These are phyloP conservation scores for Psococerastis gibbosa DNA, from an alignment of 2,888 invertebrate genomes.

Conservation along the genomic window DNA sequence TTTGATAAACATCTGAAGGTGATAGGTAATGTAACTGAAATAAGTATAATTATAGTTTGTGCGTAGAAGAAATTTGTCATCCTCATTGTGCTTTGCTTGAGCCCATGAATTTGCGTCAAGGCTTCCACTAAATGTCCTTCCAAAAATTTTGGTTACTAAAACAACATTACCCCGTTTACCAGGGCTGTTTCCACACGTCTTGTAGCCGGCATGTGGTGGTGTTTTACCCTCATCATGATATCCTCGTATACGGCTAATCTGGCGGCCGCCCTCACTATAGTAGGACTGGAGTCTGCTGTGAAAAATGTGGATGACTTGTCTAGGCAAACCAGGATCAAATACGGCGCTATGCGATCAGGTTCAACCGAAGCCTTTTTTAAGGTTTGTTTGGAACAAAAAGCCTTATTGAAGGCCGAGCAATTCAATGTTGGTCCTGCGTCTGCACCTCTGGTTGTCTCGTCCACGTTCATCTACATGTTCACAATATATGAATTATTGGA, in stretches of 20 bases:
- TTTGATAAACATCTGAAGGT: too few relatives aligned
- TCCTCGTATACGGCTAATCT: slow-evolving; percentile 90
- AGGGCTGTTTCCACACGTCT: slow-evolving; percentile 79
- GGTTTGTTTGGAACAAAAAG: slow-evolving; percentile 32
- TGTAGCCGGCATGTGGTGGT: slow-evolving; percentile 84
- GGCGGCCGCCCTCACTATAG: slow-evolving; percentile 82
- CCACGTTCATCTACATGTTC: too few relatives aligned
- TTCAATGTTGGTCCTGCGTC: neutral
- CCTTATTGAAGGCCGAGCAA: neutral
- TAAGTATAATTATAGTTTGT: too few relatives aligned
- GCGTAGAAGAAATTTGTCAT: too few relatives aligned
- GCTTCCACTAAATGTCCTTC: too few relatives aligned
- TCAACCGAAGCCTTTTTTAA: slow-evolving; percentile 83
- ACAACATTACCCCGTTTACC: slow-evolving; percentile 15
- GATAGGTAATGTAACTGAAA: too few relatives aligned
- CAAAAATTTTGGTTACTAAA: neutral
- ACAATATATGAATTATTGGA: too few relatives aligned
- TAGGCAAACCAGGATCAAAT: slow-evolving; percentile 83
- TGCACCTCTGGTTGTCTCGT: too few relatives aligned
- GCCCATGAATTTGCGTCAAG: too few relatives aligned
- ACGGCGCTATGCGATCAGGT: slow-evolving; percentile 73
- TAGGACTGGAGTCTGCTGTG: slow-evolving; percentile 75
- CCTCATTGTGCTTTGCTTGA: too few relatives aligned
- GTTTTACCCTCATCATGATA: slow-evolving; percentile 77
- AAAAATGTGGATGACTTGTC: slow-evolving; percentile 83